phyloP scores from a whole-genome alignment of 2,888 invertebrate genomes.

The Zygaena filipendulae region DNA sequence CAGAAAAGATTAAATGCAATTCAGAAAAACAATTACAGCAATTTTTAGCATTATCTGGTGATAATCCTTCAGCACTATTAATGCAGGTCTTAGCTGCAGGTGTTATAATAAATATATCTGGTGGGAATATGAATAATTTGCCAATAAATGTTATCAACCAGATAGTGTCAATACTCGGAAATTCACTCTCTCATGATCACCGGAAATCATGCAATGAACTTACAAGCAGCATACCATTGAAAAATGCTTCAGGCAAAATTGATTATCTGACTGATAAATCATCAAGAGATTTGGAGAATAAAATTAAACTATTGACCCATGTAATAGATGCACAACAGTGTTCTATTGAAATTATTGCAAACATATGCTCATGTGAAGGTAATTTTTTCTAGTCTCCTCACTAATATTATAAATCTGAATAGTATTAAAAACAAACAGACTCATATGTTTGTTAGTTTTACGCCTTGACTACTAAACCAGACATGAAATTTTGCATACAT shows the following conservation, averaged over 20 bases:
- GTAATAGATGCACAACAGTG: constrained; percentile 75
- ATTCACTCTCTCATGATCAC: constrained; percentile 65
- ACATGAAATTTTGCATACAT: too few relatives aligned
- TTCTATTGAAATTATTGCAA: constrained; percentile 77
- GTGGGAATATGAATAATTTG: constrained; percentile 40
- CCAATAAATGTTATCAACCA: constrained; percentile 54
- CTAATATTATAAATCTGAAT: too few relatives aligned
- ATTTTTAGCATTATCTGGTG: constrained; percentile 44
- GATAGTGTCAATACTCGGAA: constrained; percentile 60
- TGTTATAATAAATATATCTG: constrained; percentile 64
- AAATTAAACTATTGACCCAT: constrained; percentile 57
- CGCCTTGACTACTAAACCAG: too few relatives aligned
- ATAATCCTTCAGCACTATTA: constrained; percentile 45
- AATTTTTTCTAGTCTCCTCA: constrained; percentile 20
- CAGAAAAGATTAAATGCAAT: constrained; percentile 59
- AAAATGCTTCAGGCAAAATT: constrained; percentile 31
- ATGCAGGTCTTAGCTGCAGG: constrained; percentile 70
- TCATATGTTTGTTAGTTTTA: too few relatives aligned
- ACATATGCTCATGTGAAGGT: constrained; percentile 76
- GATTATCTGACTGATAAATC: constrained; percentile 39
- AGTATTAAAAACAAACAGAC: too few relatives aligned
- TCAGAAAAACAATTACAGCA: constrained; percentile 49
- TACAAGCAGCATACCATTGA: constrained; percentile 55
- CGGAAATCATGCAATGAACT: constrained; percentile 54
- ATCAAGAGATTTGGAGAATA: constrained; percentile 47